phyloP scores from a whole-genome alignment of 2,113 vertebrate species.

The Furnarius figulus region DNA sequence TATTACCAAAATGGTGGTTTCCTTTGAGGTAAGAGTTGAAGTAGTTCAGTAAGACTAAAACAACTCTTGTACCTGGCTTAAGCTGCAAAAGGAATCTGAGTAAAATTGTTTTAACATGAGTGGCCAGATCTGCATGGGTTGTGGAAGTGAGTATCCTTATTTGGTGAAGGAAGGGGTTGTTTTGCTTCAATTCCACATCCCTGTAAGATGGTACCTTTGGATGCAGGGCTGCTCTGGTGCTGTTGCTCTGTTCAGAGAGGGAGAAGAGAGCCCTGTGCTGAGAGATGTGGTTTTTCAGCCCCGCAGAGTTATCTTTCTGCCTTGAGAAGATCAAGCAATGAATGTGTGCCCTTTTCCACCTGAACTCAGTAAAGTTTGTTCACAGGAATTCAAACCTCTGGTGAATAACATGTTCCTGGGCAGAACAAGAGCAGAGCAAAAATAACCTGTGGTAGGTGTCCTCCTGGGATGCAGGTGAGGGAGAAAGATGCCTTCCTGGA shows the following conservation, averaged over 20 bases:
- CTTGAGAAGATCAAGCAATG: neutral
- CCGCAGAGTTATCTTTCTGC: neutral
- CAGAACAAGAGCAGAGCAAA: neutral
- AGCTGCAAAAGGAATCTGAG: neutral
- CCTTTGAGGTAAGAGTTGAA: neutral
- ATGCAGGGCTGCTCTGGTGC: neutral
- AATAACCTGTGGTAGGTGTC: neutral
- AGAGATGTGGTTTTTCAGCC: neutral
- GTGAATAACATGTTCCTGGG: neutral
- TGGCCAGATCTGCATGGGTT: neutral
- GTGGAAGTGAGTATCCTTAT: neutral
- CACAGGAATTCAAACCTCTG: neutral
- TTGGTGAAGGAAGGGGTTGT: neutral
- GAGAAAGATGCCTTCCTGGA: neutral
- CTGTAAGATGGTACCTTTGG: neutral
- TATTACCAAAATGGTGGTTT: neutral
- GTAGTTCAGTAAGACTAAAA: neutral
- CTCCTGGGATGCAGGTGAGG: neutral
- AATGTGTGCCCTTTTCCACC: neutral
- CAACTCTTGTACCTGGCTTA: neutral
- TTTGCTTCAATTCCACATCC: neutral
- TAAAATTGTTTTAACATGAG: neutral
- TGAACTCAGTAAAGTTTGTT: neutral
- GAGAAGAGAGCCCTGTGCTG: neutral
- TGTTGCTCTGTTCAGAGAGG: neutral